Conservation (phyloP, 2,888 invertebrate genomes). For the Neelides folsomi region DNA sequence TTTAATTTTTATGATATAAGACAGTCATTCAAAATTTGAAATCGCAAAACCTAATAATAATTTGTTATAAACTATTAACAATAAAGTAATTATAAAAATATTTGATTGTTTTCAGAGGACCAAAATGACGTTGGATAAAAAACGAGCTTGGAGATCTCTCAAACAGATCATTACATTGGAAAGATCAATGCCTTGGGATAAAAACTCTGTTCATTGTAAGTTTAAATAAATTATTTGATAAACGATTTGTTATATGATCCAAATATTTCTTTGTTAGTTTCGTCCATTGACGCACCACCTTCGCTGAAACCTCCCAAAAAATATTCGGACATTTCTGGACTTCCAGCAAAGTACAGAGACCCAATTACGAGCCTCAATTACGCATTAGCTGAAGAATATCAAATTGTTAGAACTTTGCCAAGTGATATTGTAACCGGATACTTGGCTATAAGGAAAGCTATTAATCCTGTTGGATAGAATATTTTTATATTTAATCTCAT, state of each 20-base stretch:
- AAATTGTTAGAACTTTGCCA: conserved; percentile 68
- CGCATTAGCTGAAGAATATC: conserved; percentile 74
- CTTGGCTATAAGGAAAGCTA: conserved; percentile 66
- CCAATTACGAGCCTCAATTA: conserved; percentile 78
- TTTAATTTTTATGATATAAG: too few species aligned
- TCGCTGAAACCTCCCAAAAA: conserved; percentile 82
- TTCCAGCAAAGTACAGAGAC: conserved; percentile 75
- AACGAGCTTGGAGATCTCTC: conserved; percentile 71
- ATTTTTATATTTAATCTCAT: too few species aligned
- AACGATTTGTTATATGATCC: too few species aligned
- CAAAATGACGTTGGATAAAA: conserved; percentile 47
- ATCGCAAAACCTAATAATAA: too few species aligned
- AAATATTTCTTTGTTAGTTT: too few species aligned
- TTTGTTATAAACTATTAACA: too few species aligned
- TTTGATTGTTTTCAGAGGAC: conserved; percentile 37
- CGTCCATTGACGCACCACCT: conserved; percentile 78
- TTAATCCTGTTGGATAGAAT: conserved; percentile 42
- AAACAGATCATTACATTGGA: conserved; percentile 78
- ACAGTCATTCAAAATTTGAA: too few species aligned
- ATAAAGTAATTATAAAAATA: too few species aligned
- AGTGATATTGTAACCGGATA: conserved; percentile 87
- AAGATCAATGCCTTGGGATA: conserved; percentile 60
- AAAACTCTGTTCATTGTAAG: conserved; percentile 62
- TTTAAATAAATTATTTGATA: too few species aligned
- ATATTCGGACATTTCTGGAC: conserved; percentile 82